Percentiles rank a stretch among this genome's conserved stretches.
Evolutionary conservation across 2,797 vertebrate genomes (phyloP).

Genomic region (Pseudochirops cupreus): DNA sequence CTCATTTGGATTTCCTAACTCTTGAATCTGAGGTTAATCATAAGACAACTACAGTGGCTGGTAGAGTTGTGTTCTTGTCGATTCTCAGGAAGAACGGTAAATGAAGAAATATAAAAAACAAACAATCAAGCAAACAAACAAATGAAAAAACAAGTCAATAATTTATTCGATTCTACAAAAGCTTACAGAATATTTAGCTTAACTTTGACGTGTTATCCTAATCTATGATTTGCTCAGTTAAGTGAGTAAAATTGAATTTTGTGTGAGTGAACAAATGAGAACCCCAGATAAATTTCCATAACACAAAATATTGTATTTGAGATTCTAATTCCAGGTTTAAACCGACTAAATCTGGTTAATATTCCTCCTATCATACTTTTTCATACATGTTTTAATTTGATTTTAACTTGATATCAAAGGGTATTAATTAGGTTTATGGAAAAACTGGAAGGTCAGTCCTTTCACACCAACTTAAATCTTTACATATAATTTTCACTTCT

Average conservation of each 20-base stretch:
- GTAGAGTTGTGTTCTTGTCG: neutral
- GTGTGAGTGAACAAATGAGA: neutral
- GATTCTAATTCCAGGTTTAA: neutral
- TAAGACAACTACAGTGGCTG: neutral
- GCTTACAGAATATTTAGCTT: neutral
- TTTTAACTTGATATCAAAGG: neutral
- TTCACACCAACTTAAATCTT: neutral
- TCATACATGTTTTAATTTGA: neutral
- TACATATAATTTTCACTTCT: neutral
- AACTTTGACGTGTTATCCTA: neutral
- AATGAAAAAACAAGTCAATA: neutral
- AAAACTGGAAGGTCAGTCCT: neutral
- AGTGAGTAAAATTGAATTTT: neutral
- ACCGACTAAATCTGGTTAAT: neutral
- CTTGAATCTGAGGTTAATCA: neutral
- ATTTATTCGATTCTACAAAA: neutral
- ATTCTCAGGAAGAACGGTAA: neutral
- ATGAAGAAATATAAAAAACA: neutral
- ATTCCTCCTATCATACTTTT: neutral
- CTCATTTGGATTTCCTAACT: neutral
- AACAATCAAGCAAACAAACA: neutral
- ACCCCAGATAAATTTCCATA: neutral
- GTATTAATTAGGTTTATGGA: neutral
- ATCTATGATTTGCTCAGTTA: neutral
- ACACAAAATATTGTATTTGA: neutral